Percentiles rank a stretch among this genome's conserved stretches.
Evolutionary conservation across 1,140 invertebrate genomes (phyloP).

Genomic region (Drosophila setifemur): DNA sequence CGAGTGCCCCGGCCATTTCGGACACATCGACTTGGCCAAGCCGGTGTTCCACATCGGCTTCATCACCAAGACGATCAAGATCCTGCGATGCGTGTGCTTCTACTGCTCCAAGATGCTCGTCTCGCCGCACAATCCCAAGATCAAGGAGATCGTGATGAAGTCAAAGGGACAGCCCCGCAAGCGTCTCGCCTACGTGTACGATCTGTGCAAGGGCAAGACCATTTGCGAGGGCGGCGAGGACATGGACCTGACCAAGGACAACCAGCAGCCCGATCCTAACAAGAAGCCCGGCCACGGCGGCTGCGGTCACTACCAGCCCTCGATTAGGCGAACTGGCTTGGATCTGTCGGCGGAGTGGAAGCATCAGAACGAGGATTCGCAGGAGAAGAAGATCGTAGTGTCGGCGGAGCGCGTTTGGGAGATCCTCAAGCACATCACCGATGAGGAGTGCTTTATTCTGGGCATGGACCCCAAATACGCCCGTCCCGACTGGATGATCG

Average conservation of each 20-base stretch:
- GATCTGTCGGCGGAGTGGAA: constrained; percentile 99
- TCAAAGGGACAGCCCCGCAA: constrained; percentile 98
- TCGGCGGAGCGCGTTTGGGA: constrained; percentile 98
- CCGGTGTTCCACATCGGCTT: constrained; percentile 99
- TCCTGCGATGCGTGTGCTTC: constrained; percentile 98
- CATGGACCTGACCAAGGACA: constrained; percentile 93
- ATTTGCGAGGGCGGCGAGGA: constrained; percentile 99
- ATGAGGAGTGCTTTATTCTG: constrained; percentile 97
- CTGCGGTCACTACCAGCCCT: constrained; percentile 98
- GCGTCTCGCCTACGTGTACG: constrained; percentile 97
- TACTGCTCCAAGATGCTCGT: constrained; percentile 98
- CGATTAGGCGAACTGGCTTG: constrained; percentile 92
- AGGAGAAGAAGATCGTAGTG: constrained; percentile 96
- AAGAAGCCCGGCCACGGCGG: constrained; percentile 94
- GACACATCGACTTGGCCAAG: constrained; percentile 99
- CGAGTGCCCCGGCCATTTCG: constrained; percentile 99
- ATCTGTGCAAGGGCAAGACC: constrained; percentile 98
- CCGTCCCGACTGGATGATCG: constrained; percentile 99
- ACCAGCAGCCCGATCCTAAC: constrained; percentile 83
- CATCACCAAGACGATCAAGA: constrained; percentile 98
- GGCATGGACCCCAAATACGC: constrained; percentile 98
- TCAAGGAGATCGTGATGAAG: constrained; percentile 98
- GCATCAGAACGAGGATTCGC: constrained; percentile 98
- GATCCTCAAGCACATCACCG: constrained; percentile 98
- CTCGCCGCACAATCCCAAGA: constrained; percentile 97